A percentile compares a stretch with the other conserved stretches of the same genome.
Conservation (phyloP, 1,140 invertebrate genomes). For the Leguminivora glycinivorella region DNA sequence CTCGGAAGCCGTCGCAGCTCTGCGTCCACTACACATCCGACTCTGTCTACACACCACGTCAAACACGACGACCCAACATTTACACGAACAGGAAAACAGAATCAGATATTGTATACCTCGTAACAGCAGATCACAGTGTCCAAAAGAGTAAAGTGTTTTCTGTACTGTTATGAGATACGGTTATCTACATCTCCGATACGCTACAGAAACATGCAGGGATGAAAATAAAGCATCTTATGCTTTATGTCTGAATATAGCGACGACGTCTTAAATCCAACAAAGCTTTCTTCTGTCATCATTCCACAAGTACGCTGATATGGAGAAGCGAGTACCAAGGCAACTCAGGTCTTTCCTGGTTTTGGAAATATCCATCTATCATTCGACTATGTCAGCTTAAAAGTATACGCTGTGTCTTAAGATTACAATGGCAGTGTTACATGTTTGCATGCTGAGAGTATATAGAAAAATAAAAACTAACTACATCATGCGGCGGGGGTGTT, state of each 20-base stretch:
- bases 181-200: conserved; percentile 6
- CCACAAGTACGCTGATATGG: conserved; percentile 8
- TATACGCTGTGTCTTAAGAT: conserved; percentile 13
- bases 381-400: conserved; percentile 17
- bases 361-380: conserved; percentile 7
- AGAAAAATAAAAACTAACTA: conserved; percentile 29
- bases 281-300: conserved; percentile 25
- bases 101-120: conserved; percentile 20
- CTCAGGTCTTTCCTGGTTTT: conserved; percentile 26
- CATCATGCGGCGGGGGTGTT: conserved; percentile 31
- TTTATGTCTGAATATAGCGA: conserved; percentile 14
- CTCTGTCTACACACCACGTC: conserved; percentile 21
- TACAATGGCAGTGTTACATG: conserved; percentile 28
- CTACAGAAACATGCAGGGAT: conserved; percentile 27
- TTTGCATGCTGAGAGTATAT: conserved; percentile 25
- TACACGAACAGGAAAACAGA: conserved; percentile 27
- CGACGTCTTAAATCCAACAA: conserved; percentile 19
- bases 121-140: neutral
- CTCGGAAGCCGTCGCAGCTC: conserved; percentile 3
- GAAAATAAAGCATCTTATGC: conserved; percentile 23
- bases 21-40: conserved; percentile 22
- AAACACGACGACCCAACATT: conserved; percentile 24
- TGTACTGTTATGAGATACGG: conserved; percentile 7
- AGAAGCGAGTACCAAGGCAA: conserved; percentile 27
- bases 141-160: neutral